Conservation (phyloP, 2,888 invertebrate species). For the Cosmia pyralina region DNA sequence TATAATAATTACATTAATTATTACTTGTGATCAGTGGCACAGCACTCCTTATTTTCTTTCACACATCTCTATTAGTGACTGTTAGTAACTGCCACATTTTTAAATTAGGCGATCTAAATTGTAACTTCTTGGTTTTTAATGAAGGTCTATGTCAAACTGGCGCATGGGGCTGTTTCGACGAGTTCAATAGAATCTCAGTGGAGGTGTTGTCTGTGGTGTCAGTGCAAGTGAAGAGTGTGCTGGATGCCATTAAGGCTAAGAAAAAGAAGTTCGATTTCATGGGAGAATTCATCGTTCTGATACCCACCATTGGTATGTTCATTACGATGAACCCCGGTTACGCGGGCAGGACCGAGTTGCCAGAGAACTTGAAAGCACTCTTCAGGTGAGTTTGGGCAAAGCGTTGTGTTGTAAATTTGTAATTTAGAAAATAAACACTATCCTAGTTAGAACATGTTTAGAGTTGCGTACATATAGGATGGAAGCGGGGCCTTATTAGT, state of each 20-base stretch:
- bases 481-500: not conserved
- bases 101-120: not conserved
- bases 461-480: not conserved
- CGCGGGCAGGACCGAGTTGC: slow-evolving; percentile 97
- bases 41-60: not conserved
- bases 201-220: slow-evolving; percentile 98
- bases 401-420: not conserved
- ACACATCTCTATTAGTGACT: not conserved
- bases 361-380: slow-evolving; percentile 94
- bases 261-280: slow-evolving; percentile 95
- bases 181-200: slow-evolving; percentile 98
- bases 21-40: not conserved
- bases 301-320: slow-evolving; percentile 96
- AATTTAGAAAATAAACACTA: not conserved
- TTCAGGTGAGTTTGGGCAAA: slow-evolving; percentile 83
- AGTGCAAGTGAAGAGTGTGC: slow-evolving; percentile 96
- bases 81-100: not conserved
- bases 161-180: slow-evolving; percentile 99
- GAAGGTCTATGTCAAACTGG: slow-evolving; percentile 97
- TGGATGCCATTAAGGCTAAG: slow-evolving; percentile 96
- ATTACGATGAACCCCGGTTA: slow-evolving; percentile 99
- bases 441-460: not conserved
- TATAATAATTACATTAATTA: not conserved
- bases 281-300: slow-evolving; percentile 94
- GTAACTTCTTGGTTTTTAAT: not conserved